Percentiles rank a stretch among this genome's conserved stretches.
Evolutionary conservation across 2,797 vertebrate species (phyloP).

Genomic region (Urophycis tenuis): DNA sequence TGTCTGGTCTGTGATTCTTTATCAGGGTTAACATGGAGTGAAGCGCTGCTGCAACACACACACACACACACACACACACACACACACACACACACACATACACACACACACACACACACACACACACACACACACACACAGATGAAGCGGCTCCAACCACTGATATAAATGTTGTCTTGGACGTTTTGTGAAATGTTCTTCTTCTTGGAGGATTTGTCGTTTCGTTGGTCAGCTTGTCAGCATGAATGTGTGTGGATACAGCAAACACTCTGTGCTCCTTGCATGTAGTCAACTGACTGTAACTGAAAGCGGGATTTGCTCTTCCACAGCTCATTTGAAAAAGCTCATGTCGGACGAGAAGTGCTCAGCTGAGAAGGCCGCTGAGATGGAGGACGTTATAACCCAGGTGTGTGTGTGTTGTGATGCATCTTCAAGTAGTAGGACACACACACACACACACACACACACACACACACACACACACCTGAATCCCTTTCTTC

Average conservation of each 20-base stretch:
- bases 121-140: no score
- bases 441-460: background rate
- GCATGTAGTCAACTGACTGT: background rate
- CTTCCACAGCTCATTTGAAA: slow-evolving; percentile 80
- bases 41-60: background rate
- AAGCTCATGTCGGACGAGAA: slow-evolving; percentile 90
- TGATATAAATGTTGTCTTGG: background rate
- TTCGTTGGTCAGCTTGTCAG: background rate
- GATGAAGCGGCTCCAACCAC: background rate
- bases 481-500: background rate
- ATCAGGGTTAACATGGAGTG: background rate
- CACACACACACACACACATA: no score
- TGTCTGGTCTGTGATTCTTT: slow-evolving; percentile 18
- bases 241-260: background rate
- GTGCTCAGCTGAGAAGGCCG: slow-evolving; percentile 76
- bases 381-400: slow-evolving; percentile 84
- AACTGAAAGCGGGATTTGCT: background rate
- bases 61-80: no score
- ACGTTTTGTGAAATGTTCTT: background rate
- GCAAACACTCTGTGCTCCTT: background rate
- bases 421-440: no score
- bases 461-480: background rate
- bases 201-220: background rate
- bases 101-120: no score
- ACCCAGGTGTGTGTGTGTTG: slow-evolving; percentile 71